Conservation (phyloP, 2,888 invertebrate genomes). For the Drosophila aldrichi region DNA sequence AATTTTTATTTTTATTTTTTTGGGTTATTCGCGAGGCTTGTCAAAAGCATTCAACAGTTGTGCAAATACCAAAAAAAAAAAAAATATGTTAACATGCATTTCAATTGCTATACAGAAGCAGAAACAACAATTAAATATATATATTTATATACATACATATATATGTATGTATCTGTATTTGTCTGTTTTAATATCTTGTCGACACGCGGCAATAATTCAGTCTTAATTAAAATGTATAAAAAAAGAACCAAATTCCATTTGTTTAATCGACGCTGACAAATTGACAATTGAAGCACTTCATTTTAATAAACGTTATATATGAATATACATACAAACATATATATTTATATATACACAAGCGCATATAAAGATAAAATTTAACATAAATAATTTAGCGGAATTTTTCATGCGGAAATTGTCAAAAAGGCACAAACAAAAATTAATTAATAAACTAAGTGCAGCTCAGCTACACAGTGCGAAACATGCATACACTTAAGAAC, state of each 20-base stretch:
- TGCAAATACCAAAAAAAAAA: slow-evolving; percentile 49
- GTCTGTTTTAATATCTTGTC: slow-evolving; percentile 28
- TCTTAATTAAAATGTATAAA: slow-evolving; percentile 73
- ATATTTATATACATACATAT: neutral
- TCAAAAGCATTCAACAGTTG: slow-evolving; percentile 59
- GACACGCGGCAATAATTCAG: slow-evolving; percentile 71
- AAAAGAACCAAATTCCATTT: slow-evolving; percentile 56
- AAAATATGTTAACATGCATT: slow-evolving; percentile 46
- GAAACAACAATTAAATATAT: slow-evolving; percentile 26
- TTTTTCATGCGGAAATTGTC: slow-evolving; percentile 38
- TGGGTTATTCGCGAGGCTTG: slow-evolving; percentile 56
- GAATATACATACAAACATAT: neutral
- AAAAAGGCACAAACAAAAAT: slow-evolving; percentile 13
- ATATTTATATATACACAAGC: neutral
- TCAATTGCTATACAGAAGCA: slow-evolving; percentile 52
- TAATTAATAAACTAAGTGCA: slow-evolving; percentile 22
- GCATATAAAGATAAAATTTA: slow-evolving; percentile 18
- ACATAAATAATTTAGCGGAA: slow-evolving; percentile 26
- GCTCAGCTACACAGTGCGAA: slow-evolving; percentile 20
- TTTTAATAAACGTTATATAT: slow-evolving; percentile 51
- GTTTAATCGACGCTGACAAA: slow-evolving; percentile 76
- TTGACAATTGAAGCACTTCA: slow-evolving; percentile 68
- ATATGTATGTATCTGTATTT: neutral
- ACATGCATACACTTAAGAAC: slow-evolving; percentile 17
- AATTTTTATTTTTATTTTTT: slow-evolving; percentile 18